Evolutionary conservation across 2,888 invertebrate genomes (phyloP).

Genomic region (Xylota sylvarum): DNA sequence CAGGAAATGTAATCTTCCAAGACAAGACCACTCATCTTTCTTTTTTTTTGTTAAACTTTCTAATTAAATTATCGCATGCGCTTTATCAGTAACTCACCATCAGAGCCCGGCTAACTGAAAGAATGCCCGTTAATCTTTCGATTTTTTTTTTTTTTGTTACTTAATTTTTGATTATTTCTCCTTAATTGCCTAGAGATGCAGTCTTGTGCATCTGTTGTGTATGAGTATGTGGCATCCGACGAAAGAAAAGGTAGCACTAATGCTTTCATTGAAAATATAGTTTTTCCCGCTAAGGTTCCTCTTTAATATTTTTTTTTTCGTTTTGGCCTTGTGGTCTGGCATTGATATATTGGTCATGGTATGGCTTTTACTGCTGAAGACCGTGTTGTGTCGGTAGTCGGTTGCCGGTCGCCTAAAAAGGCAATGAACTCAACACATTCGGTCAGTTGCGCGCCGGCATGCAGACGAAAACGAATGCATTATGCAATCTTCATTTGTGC

Average conservation of each 20-base stretch:
- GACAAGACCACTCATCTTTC: background rate
- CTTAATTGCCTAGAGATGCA: constrained; percentile 68
- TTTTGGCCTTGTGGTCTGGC: constrained; percentile 60
- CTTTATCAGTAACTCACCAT: constrained; percentile 49
- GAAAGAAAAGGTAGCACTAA: constrained; percentile 44
- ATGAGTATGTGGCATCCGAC: constrained; percentile 7
- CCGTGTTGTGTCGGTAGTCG: constrained; percentile 27
- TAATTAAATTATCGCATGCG: constrained; percentile 73
- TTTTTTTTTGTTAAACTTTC: constrained; percentile 27
- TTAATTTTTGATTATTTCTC: constrained; percentile 50
- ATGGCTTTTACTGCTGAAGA: constrained; percentile 64
- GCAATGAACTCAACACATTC: constrained; percentile 60
- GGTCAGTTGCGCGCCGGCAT: constrained; percentile 41
- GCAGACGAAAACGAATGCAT: constrained; percentile 60
- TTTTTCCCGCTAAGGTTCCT: constrained; percentile 28
- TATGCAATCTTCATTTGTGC: constrained; percentile 68
- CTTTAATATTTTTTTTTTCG: background rate
- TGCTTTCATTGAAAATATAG: constrained; percentile 64
- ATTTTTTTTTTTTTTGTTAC: constrained; percentile 33
- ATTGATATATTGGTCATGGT: constrained; percentile 77
- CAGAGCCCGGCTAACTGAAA: constrained; percentile 9
- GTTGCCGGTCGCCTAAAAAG: constrained; percentile 40
- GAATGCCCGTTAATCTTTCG: constrained; percentile 69
- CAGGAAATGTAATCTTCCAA: constrained; percentile 63
- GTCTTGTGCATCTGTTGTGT: constrained; percentile 25